phyloP scores from a whole-genome alignment of 2,797 vertebrate species.

The Tinamus major region DNA sequence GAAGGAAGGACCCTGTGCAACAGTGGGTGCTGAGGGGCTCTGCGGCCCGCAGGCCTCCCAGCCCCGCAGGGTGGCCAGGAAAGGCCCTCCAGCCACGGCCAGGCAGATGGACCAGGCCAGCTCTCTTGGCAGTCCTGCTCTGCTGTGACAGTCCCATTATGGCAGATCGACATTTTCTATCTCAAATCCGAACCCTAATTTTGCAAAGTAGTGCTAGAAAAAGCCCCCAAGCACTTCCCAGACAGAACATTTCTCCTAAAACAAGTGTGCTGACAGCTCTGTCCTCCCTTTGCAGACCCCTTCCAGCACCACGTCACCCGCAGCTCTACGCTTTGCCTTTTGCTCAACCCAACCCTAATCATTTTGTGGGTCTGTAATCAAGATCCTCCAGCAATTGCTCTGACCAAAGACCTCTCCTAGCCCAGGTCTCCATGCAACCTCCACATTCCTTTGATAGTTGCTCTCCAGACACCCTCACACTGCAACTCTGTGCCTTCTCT shows the following conservation, averaged over 20 bases:
- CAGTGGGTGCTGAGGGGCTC: background rate
- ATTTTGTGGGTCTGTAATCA: background rate
- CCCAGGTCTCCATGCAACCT: too few species aligned
- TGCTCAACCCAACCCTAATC: background rate
- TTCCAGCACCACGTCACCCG: background rate
- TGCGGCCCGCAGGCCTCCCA: background rate
- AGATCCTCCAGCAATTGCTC: too few species aligned
- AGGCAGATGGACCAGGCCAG: background rate
- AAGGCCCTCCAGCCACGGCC: background rate
- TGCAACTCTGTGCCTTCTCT: too few species aligned
- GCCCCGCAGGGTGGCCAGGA: background rate
- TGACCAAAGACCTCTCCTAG: too few species aligned
- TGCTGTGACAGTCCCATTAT: background rate
- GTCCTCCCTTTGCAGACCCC: background rate
- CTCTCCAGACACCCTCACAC: too few species aligned
- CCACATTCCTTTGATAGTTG: too few species aligned
- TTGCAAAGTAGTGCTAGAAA: background rate
- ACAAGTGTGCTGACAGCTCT: background rate
- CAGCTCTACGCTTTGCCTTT: background rate
- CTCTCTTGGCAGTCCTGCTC: background rate
- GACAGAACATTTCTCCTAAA: background rate
- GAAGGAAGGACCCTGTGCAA: background rate
- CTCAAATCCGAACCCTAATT: background rate
- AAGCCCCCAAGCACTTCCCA: background rate
- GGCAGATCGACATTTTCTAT: background rate